phyloP scores from a whole-genome alignment of 2,113 vertebrate genomes.

The Ramphastos sulfuratus region DNA sequence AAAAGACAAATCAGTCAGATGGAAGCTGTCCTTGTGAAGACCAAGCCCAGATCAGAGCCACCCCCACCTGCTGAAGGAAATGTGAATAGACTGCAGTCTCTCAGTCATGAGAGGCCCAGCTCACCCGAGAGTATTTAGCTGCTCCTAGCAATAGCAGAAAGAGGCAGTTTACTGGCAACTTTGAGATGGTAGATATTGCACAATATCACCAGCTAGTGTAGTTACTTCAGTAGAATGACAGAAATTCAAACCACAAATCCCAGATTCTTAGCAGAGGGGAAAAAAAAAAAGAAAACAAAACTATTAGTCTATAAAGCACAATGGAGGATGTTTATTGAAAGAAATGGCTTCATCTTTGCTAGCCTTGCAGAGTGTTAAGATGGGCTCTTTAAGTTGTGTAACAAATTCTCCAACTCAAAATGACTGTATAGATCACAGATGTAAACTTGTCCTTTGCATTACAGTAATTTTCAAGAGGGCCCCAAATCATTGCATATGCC shows the following conservation, averaged over 20 bases:
- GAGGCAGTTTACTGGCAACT: neutral
- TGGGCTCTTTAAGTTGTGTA: neutral
- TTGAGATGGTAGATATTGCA: neutral
- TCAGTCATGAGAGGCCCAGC: neutral
- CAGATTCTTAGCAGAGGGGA: neutral
- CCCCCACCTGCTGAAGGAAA: neutral
- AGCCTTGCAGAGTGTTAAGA: neutral
- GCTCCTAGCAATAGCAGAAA: neutral
- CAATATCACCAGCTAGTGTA: neutral
- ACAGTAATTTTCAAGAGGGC: neutral
- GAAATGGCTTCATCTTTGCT: neutral
- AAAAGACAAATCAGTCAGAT: neutral
- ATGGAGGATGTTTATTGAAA: neutral
- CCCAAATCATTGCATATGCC: neutral
- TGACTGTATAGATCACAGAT: neutral
- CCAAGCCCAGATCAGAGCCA: neutral
- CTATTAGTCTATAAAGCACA: neutral
- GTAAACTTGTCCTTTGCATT: neutral
- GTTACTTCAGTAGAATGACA: neutral
- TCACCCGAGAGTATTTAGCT: neutral
- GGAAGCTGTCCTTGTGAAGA: rapidly evolving
- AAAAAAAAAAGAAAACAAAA: neutral
- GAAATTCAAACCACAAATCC: neutral
- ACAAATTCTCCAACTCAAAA: neutral
- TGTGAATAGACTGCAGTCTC: neutral